Evolutionary conservation across 2,888 invertebrate species (phyloP).

Genomic region (Limnephilus marmoratus): DNA sequence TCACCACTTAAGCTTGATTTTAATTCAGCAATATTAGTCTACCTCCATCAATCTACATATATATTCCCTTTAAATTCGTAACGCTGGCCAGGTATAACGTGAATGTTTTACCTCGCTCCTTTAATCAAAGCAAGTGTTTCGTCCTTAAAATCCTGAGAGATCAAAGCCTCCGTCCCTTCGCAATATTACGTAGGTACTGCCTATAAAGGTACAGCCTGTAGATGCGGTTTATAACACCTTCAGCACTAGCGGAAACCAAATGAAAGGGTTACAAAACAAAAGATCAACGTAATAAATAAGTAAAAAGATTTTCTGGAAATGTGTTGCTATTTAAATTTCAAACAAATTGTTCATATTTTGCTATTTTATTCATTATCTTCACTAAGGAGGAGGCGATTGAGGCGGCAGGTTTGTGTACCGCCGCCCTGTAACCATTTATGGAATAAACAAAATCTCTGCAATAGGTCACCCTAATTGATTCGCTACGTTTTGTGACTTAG

Average conservation of each 20-base stretch:
- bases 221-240: background rate
- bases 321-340: no score
- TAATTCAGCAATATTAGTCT: background rate
- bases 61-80: background rate
- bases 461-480: no score
- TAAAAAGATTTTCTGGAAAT: background rate
- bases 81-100: background rate
- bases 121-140: conserved; percentile 34
- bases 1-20: background rate
- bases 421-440: no score
- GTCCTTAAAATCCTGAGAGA: conserved; percentile 17
- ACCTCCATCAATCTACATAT: background rate
- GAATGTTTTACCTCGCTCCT: conserved; percentile 5
- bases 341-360: no score
- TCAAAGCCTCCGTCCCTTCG: background rate
- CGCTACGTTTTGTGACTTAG: no score
- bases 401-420: no score
- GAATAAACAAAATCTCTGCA: no score
- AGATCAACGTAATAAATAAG: background rate
- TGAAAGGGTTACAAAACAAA: conserved; percentile 5
- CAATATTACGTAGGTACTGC: background rate
- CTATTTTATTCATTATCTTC: no score
- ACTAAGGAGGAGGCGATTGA: no score
- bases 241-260: background rate
- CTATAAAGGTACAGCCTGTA: background rate